Conservation (phyloP, 2,888 invertebrate genomes). For the Tethea ocularis region DNA sequence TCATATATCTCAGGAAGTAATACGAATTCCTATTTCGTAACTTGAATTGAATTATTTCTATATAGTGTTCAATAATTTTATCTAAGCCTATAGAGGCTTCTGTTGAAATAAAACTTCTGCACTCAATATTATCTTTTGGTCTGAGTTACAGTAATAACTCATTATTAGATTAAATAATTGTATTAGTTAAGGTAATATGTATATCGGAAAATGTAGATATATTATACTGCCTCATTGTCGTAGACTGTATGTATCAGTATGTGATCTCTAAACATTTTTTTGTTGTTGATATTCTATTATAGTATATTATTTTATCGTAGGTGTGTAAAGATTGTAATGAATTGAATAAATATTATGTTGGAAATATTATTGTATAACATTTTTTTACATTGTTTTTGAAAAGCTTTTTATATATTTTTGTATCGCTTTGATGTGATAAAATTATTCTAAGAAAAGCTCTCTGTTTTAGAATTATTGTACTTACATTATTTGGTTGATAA, state of each 20-base stretch:
- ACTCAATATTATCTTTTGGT: slow-evolving; percentile 14
- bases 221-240: slow-evolving; percentile 12
- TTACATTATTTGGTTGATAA: slow-evolving; percentile 12
- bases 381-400: background rate
- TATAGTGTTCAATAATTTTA: too few relatives aligned
- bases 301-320: slow-evolving; percentile 20
- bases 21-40: background rate
- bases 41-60: background rate
- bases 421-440: slow-evolving; percentile 15
- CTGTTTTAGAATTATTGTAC: background rate
- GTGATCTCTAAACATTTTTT: slow-evolving; percentile 67
- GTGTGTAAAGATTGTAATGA: slow-evolving; percentile 20
- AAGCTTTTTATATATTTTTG: slow-evolving; percentile 2
- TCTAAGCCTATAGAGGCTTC: slow-evolving; percentile 22
- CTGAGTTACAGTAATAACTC: slow-evolving; percentile 19
- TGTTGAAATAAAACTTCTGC: slow-evolving; percentile 16
- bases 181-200: slow-evolving; percentile 27
- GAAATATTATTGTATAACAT: too few relatives aligned
- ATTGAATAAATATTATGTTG: slow-evolving; percentile 11
- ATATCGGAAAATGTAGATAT: slow-evolving; percentile 46
- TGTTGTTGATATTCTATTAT: slow-evolving; percentile 51
- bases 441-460: slow-evolving; percentile 12
- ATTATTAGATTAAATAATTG: slow-evolving; percentile 15
- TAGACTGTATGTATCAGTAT: slow-evolving; percentile 44
- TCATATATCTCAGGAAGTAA: background rate